Evolutionary conservation across 2,797 vertebrate genomes (phyloP), one percentile per base, ranked within the genome.

Genomic region (Orestias chungarensis): DNA sequence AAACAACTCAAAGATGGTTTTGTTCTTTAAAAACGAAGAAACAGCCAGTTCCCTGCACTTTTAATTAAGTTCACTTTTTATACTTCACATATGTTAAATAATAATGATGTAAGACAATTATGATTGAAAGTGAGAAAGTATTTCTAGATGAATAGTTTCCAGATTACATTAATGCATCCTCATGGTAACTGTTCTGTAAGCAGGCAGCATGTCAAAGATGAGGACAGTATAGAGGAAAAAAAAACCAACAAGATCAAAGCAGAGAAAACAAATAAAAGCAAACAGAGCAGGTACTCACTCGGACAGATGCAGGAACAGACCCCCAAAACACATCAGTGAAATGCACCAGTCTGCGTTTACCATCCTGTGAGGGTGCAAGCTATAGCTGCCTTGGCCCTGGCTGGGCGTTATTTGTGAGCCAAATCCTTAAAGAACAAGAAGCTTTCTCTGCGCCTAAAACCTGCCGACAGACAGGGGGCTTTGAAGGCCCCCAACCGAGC

Each of bases 401-500:
- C 86, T 90, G 87, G 87, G 88, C 88, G 90, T 92, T 94, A 93
- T 94, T 94, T 94, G 93, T 94, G 91, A 94, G 94, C 92, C 91
- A 93, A 93, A 93, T 93, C 94, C 93, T 93, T 93, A 88, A 94
- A 95, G 94, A 95, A 93, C 91, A 92, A 94, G 93, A 90, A 87
- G 92, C 93, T 93, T 94, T 95, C 87, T 94, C 93, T 94, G 90
- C 87, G 90, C 92, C 91, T 93, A 94, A 62, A 94, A 94, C 94
- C 94, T 94, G 92, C 94, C 91, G 93, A 94, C 94, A 94, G 94
- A 95, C 93, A 89, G 93, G 92, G 89, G 91, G 94, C 94, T 95
- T 95, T 95, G 94, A 95, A 94, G 94, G 93, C 94, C 95, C 95
- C 95, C 95, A 92, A 93, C 94, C 84, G 95, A 94, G 95, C 93